phyloP scores from a whole-genome alignment of 2,888 invertebrate genomes.

The Drosophila gaucha region DNA sequence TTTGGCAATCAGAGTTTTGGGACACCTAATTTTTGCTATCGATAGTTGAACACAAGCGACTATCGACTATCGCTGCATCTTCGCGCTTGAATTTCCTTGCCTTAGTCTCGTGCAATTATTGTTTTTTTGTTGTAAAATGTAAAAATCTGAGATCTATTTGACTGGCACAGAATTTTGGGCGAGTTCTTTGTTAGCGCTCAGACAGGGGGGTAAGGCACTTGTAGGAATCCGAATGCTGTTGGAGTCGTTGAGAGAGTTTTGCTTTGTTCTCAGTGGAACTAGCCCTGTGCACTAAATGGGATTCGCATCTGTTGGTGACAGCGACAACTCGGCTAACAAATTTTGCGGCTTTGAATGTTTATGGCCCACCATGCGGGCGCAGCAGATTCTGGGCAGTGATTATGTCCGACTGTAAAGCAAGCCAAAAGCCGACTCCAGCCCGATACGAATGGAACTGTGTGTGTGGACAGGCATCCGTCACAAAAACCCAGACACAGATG shows the following conservation, averaged over 20 bases:
- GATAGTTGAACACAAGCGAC: background rate
- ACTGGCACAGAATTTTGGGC: background rate
- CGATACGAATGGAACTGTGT: slow-evolving; percentile 4
- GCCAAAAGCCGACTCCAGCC: background rate
- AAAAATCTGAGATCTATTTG: slow-evolving; percentile 1
- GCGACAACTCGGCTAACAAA: slow-evolving; percentile 31
- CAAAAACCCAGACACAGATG: slow-evolving; percentile 28
- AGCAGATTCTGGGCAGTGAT: slow-evolving; percentile 36
- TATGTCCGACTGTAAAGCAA: slow-evolving; percentile 31
- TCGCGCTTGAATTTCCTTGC: too few relatives aligned
- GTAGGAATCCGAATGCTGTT: slow-evolving; percentile 6
- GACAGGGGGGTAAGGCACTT: slow-evolving; percentile 2
- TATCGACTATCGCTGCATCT: background rate
- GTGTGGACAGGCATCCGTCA: slow-evolving; percentile 20
- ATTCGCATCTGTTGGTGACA: slow-evolving; percentile 35
- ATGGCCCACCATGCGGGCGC: slow-evolving; percentile 33
- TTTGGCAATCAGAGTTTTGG: too few relatives aligned
- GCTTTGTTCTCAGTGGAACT: slow-evolving; percentile 7
- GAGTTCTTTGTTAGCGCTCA: slow-evolving; percentile 4
- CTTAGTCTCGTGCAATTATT: slow-evolving; percentile 3
- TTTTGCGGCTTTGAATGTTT: slow-evolving; percentile 32
- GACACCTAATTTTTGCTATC: too few relatives aligned
- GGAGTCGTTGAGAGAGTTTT: background rate
- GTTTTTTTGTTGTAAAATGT: background rate
- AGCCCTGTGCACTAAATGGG: slow-evolving; percentile 1